Evolutionary conservation across 1,140 invertebrate genomes (phyloP).

Genomic region (Papilio dardanus): DNA sequence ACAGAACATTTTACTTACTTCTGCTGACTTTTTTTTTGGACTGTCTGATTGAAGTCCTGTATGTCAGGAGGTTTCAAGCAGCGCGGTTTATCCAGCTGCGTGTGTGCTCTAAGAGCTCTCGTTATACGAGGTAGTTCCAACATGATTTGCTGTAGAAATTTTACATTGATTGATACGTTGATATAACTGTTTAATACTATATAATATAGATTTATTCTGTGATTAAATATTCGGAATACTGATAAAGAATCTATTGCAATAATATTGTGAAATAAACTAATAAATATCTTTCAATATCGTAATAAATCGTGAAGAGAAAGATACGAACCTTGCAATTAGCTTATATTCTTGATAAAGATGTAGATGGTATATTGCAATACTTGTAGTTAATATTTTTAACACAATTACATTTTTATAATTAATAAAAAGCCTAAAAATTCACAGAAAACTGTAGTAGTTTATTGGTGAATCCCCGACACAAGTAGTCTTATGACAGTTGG

Average conservation of each 20-base stretch:
- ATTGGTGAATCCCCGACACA: background rate
- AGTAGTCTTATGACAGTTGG: background rate
- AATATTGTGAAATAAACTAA: slow-evolving; percentile 2
- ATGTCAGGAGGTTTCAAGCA: slow-evolving; percentile 62
- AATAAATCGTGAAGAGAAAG: background rate
- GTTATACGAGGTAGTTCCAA: slow-evolving; percentile 73
- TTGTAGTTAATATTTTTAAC: background rate
- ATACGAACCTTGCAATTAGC: background rate
- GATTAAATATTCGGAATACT: too few species aligned
- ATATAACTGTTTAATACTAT: background rate
- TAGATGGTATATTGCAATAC: background rate
- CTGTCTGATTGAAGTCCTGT: slow-evolving; percentile 44
- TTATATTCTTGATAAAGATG: background rate
- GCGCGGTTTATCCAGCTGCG: slow-evolving; percentile 71
- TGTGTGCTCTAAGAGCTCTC: slow-evolving; percentile 72
- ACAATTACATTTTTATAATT: slow-evolving; percentile 5
- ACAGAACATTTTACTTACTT: slow-evolving; percentile 53
- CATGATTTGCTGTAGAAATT: slow-evolving; percentile 49
- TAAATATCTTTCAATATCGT: background rate
- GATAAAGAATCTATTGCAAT: background rate
- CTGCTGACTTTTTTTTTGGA: slow-evolving; percentile 52
- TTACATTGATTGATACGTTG: background rate
- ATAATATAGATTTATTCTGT: too few species aligned
- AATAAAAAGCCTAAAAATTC: background rate
- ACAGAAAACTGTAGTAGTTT: background rate